phyloP scores from a whole-genome alignment of 1,140 invertebrate species.

The Lamellibrachia luymesi region DNA sequence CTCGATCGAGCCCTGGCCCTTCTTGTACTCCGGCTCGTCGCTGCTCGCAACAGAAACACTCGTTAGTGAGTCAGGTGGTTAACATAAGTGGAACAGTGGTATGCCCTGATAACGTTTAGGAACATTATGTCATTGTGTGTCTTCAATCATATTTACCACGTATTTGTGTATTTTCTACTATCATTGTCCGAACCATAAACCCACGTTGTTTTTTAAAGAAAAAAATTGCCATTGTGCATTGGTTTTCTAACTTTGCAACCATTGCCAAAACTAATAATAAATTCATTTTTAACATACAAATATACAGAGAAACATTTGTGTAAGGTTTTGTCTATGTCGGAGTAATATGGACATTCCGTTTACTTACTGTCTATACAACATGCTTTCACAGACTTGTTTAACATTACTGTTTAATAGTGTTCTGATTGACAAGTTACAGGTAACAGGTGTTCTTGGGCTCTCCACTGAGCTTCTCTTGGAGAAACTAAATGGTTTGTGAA shows the following conservation, averaged over 20 bases:
- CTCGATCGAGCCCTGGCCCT: constrained; percentile 26
- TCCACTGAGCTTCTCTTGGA: neutral
- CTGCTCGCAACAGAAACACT: constrained; percentile 25
- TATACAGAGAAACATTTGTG: too few species aligned
- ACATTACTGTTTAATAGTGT: neutral
- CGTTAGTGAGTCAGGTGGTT: neutral
- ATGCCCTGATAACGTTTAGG: too few species aligned
- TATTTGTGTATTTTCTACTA: too few species aligned
- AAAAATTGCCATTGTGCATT: too few species aligned
- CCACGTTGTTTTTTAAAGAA: too few species aligned
- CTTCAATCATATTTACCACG: too few species aligned
- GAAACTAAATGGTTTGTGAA: neutral
- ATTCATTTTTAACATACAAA: too few species aligned
- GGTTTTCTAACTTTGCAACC: too few species aligned
- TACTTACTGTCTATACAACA: neutral
- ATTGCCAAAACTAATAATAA: too few species aligned
- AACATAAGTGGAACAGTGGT: neutral
- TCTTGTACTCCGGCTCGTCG: constrained; percentile 16
- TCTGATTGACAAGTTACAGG: neutral
- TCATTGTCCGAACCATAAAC: too few species aligned
- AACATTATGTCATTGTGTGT: too few species aligned
- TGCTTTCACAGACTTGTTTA: neutral
- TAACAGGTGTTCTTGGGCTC: neutral
- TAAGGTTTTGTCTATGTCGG: too few species aligned
- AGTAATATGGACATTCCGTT: neutral